Percentiles rank a stretch among this genome's conserved stretches.
Conservation (phyloP, 2,888 invertebrate species). For the Dysmachus trigonus region DNA sequence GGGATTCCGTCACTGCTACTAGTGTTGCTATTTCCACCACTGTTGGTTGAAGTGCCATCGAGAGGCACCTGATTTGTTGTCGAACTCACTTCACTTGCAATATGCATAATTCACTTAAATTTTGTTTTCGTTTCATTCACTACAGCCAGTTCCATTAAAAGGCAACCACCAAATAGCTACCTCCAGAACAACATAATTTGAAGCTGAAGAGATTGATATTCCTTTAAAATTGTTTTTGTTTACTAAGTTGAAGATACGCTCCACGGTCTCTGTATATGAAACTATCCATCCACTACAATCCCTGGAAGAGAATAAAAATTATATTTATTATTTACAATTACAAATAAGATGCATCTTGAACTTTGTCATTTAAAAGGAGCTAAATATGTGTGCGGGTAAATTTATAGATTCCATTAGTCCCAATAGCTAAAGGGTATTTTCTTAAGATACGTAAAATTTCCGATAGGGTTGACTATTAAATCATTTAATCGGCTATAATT, state of each 20-base stretch:
- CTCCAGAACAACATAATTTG: neutral
- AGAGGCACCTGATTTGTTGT: constrained; percentile 67
- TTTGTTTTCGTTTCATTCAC: constrained; percentile 5
- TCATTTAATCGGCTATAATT: too few relatives aligned
- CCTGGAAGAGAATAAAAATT: neutral
- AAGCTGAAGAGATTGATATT: neutral
- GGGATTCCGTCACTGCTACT: constrained; percentile 61
- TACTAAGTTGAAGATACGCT: neutral
- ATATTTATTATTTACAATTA: too few relatives aligned
- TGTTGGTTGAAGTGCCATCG: constrained; percentile 31
- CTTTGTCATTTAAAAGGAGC: neutral
- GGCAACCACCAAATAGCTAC: neutral
- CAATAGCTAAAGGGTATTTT: too few relatives aligned
- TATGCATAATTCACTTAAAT: constrained; percentile 71
- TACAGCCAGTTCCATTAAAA: neutral
- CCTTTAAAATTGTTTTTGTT: neutral
- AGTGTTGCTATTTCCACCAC: constrained; percentile 53
- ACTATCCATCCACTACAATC: neutral
- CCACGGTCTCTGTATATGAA: neutral
- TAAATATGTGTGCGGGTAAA: too few relatives aligned
- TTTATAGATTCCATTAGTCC: too few relatives aligned
- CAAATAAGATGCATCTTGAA: neutral
- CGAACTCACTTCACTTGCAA: constrained; percentile 81
- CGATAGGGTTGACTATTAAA: too few relatives aligned
- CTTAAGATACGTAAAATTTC: too few relatives aligned